Evolutionary conservation across 2,797 vertebrate genomes (phyloP).

Genomic region (Anguilla pacifica): DNA sequence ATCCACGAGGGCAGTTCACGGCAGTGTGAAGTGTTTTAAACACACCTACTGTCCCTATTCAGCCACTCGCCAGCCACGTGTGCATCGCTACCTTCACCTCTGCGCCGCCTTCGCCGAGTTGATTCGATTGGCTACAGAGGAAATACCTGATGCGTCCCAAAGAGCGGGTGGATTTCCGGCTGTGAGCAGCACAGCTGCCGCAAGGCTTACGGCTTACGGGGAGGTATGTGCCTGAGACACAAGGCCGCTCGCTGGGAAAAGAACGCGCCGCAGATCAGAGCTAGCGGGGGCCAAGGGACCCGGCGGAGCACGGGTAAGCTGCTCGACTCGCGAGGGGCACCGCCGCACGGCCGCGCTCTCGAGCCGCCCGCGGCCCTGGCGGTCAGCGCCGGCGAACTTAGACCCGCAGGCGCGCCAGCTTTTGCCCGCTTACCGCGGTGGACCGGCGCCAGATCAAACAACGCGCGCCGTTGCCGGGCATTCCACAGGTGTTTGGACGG

Average conservation of each 20-base stretch:
- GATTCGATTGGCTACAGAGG: neutral
- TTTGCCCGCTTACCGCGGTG: neutral
- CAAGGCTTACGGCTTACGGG: neutral
- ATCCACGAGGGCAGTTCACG: too few relatives aligned
- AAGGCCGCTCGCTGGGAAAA: neutral
- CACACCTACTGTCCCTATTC: too few relatives aligned
- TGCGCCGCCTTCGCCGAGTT: neutral
- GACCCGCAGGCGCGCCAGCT: neutral
- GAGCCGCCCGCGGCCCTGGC: neutral
- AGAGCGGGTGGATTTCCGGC: neutral
- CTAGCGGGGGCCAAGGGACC: neutral
- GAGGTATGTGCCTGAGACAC: neutral
- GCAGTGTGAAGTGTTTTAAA: too few relatives aligned
- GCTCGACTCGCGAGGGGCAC: neutral
- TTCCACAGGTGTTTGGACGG: neutral
- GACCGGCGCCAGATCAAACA: conserved; percentile 18
- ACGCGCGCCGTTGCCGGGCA: neutral
- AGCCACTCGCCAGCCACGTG: neutral
- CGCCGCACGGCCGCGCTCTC: too few relatives aligned
- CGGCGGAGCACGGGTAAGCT: neutral
- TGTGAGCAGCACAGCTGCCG: neutral
- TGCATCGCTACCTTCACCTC: neutral
- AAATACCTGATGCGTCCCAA: neutral
- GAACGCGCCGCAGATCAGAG: neutral
- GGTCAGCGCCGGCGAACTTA: neutral